Evolutionary conservation across 2,113 vertebrate species (phyloP), one percentile per base, ranked within the genome.

Genomic region (Oncorhynchus kisutch): DNA sequence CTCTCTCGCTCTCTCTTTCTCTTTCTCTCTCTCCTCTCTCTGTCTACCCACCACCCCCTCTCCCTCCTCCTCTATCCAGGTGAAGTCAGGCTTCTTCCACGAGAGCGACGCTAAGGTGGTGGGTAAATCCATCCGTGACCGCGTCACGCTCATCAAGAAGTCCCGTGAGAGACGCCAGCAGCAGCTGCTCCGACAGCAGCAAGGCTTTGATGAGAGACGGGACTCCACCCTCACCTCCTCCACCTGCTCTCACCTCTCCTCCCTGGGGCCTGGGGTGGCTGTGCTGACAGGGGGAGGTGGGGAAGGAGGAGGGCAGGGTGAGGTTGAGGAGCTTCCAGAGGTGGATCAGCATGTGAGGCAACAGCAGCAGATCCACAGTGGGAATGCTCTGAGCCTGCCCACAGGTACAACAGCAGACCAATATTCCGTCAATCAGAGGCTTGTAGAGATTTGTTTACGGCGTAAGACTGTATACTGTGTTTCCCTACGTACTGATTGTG

Each of bases 71-170:
- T 45, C 39, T 45, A 9, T 62, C 4, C 82, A 98, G 96, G 96
- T 98, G 64, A 97, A 95, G 68, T 97, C 96, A 1, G 96, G 96
- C 78, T 97, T 98, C 86, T 97, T 98, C 79, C 95, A 97, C 75
- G 96, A 98, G 89, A 97, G 95, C 57, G 96, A 98, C 86, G 95
- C 95, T 60, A 98, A 98, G 83, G 94, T 96, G 73, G 96, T 98
- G 24, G 94, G 95, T 75, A 98, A 98, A 86, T 97, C 96, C 75
- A 97, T 97, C 78, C 91, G 96, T 75, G 96, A 98, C 84, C 86
- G 95, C 8, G 94, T 97, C n/a, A 92, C 90, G 29, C 87, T 95
- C 51, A 95, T 97, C 84, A 97, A 95, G 89, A 96, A 96, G 84
- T 95, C 92, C 6, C 92, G 96, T 18, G 96, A 96, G 85, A 91